Evolutionary conservation across 2,888 invertebrate species (phyloP).

Genomic region (Acanthosepion pharaonis): DNA sequence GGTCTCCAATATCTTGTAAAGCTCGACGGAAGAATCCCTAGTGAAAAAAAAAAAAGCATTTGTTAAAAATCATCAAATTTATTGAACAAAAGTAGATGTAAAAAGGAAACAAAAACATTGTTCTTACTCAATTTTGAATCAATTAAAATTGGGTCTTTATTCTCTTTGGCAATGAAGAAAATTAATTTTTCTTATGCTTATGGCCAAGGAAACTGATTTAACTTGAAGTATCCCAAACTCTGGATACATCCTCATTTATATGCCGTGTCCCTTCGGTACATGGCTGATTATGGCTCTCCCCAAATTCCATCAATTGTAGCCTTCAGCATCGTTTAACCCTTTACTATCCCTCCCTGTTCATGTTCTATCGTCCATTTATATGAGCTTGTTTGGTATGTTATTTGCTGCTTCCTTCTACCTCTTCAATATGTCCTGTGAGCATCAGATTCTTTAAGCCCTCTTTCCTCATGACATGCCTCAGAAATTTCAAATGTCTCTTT

Average conservation of each 20-base stretch:
- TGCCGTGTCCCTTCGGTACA: too few species aligned
- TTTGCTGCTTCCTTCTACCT: too few species aligned
- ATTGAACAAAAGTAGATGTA: neutral
- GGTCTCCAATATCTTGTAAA: conserved; percentile 74
- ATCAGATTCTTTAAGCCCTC: too few species aligned
- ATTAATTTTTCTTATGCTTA: neutral
- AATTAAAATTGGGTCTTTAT: neutral
- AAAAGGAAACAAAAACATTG: neutral
- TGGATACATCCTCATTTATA: neutral
- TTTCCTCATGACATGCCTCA: too few species aligned
- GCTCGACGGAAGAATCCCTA: conserved; percentile 74
- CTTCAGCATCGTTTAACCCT: too few species aligned
- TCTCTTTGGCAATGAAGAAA: neutral
- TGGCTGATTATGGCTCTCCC: too few species aligned
- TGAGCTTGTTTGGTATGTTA: too few species aligned
- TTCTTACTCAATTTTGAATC: neutral
- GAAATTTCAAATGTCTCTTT: too few species aligned
- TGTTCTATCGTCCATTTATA: too few species aligned
- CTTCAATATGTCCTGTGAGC: too few species aligned
- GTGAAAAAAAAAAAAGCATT: conserved; percentile 39
- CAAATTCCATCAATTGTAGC: too few species aligned
- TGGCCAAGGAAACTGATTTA: neutral
- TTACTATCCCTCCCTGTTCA: too few species aligned
- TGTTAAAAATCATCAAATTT: neutral
- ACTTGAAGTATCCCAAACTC: neutral